Evolutionary conservation across 2,888 invertebrate genomes (phyloP).

Genomic region (Cheilosia vulpina): DNA sequence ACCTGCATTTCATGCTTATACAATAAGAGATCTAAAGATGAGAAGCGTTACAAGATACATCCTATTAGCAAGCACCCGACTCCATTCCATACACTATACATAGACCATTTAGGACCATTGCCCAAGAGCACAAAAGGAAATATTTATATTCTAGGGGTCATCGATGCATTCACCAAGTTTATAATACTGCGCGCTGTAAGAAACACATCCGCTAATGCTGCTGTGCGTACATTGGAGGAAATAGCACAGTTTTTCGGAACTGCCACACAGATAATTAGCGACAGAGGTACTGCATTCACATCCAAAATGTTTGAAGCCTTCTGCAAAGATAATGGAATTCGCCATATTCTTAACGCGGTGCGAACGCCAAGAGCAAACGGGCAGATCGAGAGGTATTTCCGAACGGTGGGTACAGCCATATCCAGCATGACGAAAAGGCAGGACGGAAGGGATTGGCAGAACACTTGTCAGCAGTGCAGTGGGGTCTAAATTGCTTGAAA

Average conservation of each 20-base stretch:
- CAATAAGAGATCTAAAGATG: not conserved
- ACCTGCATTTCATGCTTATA: not conserved
- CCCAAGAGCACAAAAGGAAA: not conserved
- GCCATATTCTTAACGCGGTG: constrained; percentile 9
- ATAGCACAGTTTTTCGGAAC: not conserved
- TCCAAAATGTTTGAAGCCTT: not conserved
- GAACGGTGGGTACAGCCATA: constrained; percentile 12
- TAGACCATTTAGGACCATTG: constrained; percentile 33
- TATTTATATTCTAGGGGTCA: constrained; percentile 13
- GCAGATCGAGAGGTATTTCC: constrained; percentile 14
- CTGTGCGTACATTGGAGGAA: not conserved
- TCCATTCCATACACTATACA: not conserved
- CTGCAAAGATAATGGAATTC: constrained; percentile 1
- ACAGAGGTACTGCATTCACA: not conserved
- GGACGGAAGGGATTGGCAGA: constrained; percentile 8
- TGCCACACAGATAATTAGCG: not conserved
- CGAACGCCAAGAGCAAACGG: constrained; percentile 21
- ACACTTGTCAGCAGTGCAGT: constrained; percentile 7
- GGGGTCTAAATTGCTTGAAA: constrained; percentile 8
- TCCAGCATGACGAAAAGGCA: not conserved
- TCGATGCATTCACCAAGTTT: constrained; percentile 39
- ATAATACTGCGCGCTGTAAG: constrained; percentile 7
- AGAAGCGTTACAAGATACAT: not conserved
- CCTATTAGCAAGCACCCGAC: not conserved
- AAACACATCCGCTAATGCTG: constrained; percentile 3